These are phyloP conservation scores for Belonocnema kinseyi DNA, from an alignment of 1,140 invertebrate genomes.

Conservation along the genomic window DNA sequence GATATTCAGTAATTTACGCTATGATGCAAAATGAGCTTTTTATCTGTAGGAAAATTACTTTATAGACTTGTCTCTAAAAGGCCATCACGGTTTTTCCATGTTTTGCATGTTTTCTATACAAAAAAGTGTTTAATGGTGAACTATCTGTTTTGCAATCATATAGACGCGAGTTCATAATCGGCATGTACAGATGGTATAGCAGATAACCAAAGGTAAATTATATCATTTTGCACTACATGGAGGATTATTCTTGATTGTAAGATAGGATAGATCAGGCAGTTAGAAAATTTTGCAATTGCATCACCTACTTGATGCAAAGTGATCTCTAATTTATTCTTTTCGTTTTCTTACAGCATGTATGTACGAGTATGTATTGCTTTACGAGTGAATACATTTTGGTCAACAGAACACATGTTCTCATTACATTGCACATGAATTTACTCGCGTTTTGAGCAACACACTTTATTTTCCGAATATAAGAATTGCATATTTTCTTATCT, in stretches of 20 bases:
- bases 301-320: slow-evolving; percentile 17
- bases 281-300: background rate
- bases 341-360: background rate
- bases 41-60: background rate
- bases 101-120: background rate
- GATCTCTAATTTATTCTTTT: slow-evolving; percentile 25
- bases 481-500: background rate
- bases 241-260: background rate
- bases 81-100: slow-evolving; percentile 7
- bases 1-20: background rate
- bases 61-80: slow-evolving; percentile 14
- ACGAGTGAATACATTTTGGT: background rate
- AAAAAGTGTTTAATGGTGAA: slow-evolving; percentile 16
- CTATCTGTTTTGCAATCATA: slow-evolving; percentile 13
- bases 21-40: slow-evolving; percentile 3
- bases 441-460: too few relatives aligned
- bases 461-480: background rate
- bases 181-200: background rate
- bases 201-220: background rate
- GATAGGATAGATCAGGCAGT: slow-evolving; percentile 9
- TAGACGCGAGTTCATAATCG: background rate
- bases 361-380: slow-evolving; percentile 1
- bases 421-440: slow-evolving; percentile 10
- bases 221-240: background rate
- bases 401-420: background rate